Evolutionary conservation across 2,113 vertebrate genomes (phyloP).

Genomic region (Phalacrocorax brasilianus): DNA sequence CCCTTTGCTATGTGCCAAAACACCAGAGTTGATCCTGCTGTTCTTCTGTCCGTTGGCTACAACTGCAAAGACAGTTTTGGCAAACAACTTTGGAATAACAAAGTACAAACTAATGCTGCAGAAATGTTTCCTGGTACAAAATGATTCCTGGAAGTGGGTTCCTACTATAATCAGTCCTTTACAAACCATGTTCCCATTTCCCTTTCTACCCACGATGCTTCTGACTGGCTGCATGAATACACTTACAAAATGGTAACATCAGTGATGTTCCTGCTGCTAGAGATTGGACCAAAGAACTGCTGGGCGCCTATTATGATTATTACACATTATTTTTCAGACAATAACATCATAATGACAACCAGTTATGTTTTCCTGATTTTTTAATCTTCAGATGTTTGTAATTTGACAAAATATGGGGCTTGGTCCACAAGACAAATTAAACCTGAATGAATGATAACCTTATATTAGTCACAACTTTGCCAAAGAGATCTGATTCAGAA

Average conservation of each 20-base stretch:
- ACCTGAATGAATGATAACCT: background rate
- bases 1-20: background rate
- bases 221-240: background rate
- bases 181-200: background rate
- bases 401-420: background rate
- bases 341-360: background rate
- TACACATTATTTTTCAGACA: background rate
- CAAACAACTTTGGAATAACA: background rate
- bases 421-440: background rate
- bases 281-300: background rate
- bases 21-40: background rate
- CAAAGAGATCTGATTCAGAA: background rate
- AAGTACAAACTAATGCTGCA: background rate
- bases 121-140: background rate
- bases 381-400: background rate
- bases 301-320: background rate
- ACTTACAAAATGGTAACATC: background rate
- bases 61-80: background rate
- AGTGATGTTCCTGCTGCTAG: background rate
- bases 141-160: background rate
- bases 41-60: background rate
- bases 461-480: background rate
- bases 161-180: background rate
- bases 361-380: background rate
- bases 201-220: background rate